Percentiles rank a stretch among this genome's conserved stretches.
Conservation (phyloP, 2,888 invertebrate genomes). For the Chymomyza caudatula region DNA sequence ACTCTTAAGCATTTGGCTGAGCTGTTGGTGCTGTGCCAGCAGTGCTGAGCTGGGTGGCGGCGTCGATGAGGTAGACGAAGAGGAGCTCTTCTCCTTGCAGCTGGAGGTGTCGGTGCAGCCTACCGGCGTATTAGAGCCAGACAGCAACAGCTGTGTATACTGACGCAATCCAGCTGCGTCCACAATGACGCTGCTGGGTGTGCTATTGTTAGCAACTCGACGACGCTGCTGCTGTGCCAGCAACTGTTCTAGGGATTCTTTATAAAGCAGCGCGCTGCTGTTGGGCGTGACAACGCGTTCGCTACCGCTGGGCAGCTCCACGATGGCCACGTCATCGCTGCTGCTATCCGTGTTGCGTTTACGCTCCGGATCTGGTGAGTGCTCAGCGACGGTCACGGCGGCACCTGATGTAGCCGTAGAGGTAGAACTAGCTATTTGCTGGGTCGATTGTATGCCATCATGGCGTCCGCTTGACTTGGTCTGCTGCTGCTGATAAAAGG, state of each 20-base stretch:
- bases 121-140: conserved; percentile 55
- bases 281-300: conserved; percentile 47
- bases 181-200: conserved; percentile 58
- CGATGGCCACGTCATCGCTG: conserved; percentile 52
- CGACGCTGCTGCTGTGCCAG: conserved; percentile 49
- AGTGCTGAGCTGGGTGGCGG: conserved; percentile 72
- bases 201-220: conserved; percentile 63
- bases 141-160: conserved; percentile 69
- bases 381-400: not conserved
- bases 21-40: conserved; percentile 68
- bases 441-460: conserved; percentile 70
- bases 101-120: conserved; percentile 76
- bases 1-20: conserved; percentile 70
- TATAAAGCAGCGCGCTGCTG: conserved; percentile 54
- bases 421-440: conserved; percentile 66
- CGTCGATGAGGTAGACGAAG: conserved; percentile 78
- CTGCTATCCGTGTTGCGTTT: conserved; percentile 41
- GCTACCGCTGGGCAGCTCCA: conserved; percentile 38
- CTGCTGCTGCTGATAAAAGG: conserved; percentile 44
- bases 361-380: conserved; percentile 2
- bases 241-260: conserved; percentile 61
- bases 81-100: conserved; percentile 78
- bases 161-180: conserved; percentile 72
- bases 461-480: conserved; percentile 54
- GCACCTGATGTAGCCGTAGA: conserved; percentile 18